Evolutionary conservation across 2,113 vertebrate genomes (phyloP).

Genomic region (Psettodes erumei): DNA sequence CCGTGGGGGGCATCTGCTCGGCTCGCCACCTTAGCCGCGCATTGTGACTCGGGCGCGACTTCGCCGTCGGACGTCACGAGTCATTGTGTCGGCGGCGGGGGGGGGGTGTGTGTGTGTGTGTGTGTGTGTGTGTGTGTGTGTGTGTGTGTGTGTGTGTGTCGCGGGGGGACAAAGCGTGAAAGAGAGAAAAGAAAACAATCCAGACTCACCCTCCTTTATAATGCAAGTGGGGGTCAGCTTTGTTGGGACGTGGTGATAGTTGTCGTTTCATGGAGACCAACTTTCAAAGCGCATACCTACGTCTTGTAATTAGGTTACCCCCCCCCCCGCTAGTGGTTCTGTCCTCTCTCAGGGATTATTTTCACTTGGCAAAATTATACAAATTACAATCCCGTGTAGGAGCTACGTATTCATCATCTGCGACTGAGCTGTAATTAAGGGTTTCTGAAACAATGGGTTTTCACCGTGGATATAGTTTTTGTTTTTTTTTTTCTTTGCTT

Average conservation of each 20-base stretch:
- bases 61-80: slow-evolving; percentile 66
- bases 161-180: slow-evolving; percentile 69
- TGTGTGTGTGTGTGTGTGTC: slow-evolving; percentile 80
- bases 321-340: slow-evolving; percentile 1
- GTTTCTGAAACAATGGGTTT: slow-evolving; percentile 38
- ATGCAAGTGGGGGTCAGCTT: slow-evolving; percentile 69
- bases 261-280: slow-evolving; percentile 50
- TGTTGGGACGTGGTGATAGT: slow-evolving; percentile 30
- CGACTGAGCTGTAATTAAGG: slow-evolving; percentile 44
- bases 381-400: slow-evolving; percentile 15
- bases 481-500: slow-evolving; percentile 26
- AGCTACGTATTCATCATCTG: slow-evolving; percentile 27
- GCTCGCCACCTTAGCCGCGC: slow-evolving; percentile 63
- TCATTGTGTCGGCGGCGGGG: slow-evolving; percentile 71
- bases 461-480: slow-evolving; percentile 6
- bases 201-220: slow-evolving; percentile 63
- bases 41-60: slow-evolving; percentile 75
- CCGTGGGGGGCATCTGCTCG: slow-evolving; percentile 44
- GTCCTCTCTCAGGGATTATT: slow-evolving; percentile 24
- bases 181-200: slow-evolving; percentile 74
- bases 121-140: no score
- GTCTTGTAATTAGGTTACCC: slow-evolving; percentile 67
- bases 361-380: slow-evolving; percentile 16
- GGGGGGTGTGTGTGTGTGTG: no score
- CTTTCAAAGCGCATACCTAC: slow-evolving; percentile 65